phyloP scores from a whole-genome alignment of 2,888 invertebrate genomes.

The Sipha maydis region DNA sequence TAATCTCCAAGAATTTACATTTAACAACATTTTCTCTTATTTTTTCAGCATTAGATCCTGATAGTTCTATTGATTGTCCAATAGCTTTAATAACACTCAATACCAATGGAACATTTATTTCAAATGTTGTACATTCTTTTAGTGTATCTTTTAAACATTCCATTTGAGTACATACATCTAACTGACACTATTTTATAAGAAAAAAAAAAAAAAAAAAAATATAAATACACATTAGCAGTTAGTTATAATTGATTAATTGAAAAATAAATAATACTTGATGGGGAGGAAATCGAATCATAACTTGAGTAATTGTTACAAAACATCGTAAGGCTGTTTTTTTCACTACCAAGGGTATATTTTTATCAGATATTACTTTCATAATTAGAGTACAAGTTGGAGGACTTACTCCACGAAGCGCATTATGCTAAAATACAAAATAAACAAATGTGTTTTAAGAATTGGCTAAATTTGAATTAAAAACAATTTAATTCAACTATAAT shows the following conservation, averaged over 20 bases:
- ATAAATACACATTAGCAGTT: conserved; percentile 19
- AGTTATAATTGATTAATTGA: neutral
- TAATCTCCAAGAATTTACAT: conserved; percentile 54
- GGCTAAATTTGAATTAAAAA: neutral
- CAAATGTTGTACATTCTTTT: conserved; percentile 49
- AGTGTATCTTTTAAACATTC: conserved; percentile 56
- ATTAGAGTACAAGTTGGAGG: conserved; percentile 74
- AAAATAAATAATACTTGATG: conserved; percentile 68
- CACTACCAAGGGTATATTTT: conserved; percentile 68
- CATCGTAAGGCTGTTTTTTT: conserved; percentile 70
- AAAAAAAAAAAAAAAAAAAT: neutral
- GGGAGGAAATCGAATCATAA: conserved; percentile 72
- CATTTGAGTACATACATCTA: conserved; percentile 55
- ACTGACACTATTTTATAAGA: conserved; percentile 45
- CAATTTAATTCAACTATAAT: neutral
- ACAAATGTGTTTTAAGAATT: neutral
- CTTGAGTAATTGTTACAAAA: conserved; percentile 71
- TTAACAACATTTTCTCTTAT: conserved; percentile 48
- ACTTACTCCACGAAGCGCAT: conserved; percentile 73
- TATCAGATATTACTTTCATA: conserved; percentile 69
- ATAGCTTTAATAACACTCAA: conserved; percentile 55
- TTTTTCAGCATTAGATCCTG: conserved; percentile 24
- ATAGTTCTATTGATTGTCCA: conserved; percentile 57
- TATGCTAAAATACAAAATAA: conserved; percentile 69
- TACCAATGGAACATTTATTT: conserved; percentile 43